Evolutionary conservation across 2,797 vertebrate species (phyloP).

Genomic region (Periophthalmus magnuspinnatus): DNA sequence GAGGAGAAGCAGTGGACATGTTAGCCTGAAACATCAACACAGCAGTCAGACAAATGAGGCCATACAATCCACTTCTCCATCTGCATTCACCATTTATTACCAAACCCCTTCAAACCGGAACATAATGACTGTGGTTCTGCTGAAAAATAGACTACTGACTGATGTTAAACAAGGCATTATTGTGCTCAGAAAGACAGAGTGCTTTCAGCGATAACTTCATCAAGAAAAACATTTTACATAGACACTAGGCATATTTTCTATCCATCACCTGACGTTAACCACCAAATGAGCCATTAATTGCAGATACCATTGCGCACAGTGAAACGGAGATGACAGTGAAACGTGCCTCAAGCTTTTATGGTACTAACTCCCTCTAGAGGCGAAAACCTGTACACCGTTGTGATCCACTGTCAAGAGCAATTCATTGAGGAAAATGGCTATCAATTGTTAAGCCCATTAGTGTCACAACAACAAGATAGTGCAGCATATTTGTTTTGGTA

Average conservation of each 20-base stretch:
- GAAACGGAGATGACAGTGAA: constrained; percentile 14
- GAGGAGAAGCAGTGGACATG: constrained; percentile 62
- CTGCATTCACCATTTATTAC: constrained; percentile 26
- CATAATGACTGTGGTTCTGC: constrained; percentile 8
- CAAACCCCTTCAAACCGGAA: constrained; percentile 13
- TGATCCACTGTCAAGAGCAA: constrained; percentile 1
- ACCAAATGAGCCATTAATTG: constrained; percentile 23
- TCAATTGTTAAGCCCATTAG: not conserved
- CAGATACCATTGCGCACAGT: constrained; percentile 23
- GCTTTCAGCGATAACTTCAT: constrained; percentile 8
- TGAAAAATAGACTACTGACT: constrained; percentile 28
- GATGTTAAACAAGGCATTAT: constrained; percentile 12
- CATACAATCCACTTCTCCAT: constrained; percentile 24
- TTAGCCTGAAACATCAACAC: constrained; percentile 78
- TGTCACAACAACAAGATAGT: not conserved
- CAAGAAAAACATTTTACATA: not conserved
- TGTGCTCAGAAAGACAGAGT: constrained; percentile 14
- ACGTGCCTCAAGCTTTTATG: constrained; percentile 56
- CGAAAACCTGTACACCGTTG: constrained; percentile 34
- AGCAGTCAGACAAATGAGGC: constrained; percentile 71
- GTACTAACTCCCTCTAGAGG: constrained; percentile 71
- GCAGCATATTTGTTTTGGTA: not conserved
- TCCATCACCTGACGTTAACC: not conserved
- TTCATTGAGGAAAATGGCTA: constrained; percentile 1
- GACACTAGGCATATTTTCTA: not conserved